Evolutionary conservation across 1,140 invertebrate genomes (phyloP), one percentile per base, ranked within the genome.

Genomic region (Mercenaria mercenaria): DNA sequence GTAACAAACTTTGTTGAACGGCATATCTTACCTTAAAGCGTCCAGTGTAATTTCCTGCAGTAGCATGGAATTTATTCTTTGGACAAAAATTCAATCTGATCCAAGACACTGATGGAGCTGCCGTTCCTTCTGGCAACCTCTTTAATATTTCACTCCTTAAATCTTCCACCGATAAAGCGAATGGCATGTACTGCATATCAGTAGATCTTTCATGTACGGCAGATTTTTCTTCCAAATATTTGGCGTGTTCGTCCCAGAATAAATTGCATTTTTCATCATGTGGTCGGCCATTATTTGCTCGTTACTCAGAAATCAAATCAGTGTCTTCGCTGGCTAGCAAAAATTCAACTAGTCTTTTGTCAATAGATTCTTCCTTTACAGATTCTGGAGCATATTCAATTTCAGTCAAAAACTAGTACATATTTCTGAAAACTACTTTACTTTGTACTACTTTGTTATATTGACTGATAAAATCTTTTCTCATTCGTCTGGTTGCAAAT

Each of bases 401-500:
- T 2, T 59, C n/a, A 10, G 47, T 81, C 8, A 81, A 29, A 32
- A 15, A 81, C 15, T 81, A 1, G 32, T 67, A 67, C 18, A 67
- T 67, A 20, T 67, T 37, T 67, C 61, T 67, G 13, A 67, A 11
- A 8, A 67, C 61, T 8, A 67, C 61, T 32, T 29, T 8, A 4
- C 26, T 26, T 26, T 77, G 39, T 32, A 23, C 1, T 50, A 32
- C 37, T 59, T 13, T 67, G 1, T 2, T 56, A 32, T 89, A 89
- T 26, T 41, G 47, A 18, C 83, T 29, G 15, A 89, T 72, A 34
- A 83, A 89, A 15, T 83, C 61, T 64, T 59, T 89, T 41, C 80
- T 67, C 80, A 89, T 83, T 47, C 50, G 43, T 20, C 88, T 80
- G 13, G 88, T 77, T 15, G 80, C 37, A 77, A 56, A 89, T 61